Evolutionary conservation across 1,140 invertebrate genomes (phyloP), one percentile per base, ranked within the genome.

Genomic region (Drosophila fuyamai): DNA sequence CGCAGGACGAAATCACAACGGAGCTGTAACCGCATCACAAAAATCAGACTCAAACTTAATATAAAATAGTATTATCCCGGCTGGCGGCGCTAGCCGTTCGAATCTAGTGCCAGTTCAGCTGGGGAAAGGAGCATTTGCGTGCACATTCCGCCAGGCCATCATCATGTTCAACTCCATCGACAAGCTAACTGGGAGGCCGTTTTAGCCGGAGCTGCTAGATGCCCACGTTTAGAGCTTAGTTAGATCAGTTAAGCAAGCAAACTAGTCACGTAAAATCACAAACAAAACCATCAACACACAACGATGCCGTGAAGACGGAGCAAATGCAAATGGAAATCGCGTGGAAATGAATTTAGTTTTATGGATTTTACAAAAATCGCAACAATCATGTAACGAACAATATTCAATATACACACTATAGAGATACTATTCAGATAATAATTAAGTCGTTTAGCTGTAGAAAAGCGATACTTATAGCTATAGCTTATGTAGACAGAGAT

Each of bases 1-100:
- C 95, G 36, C 95, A 96, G 85, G 95, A 96, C 90, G 95, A 95
- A 93, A 96, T 96, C 57, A 96, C 95, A 35, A 96, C 95, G 47
- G 95, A 96, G 93, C 93, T 96, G 81, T 96, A 93, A 43, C 62
- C 16, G 55, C 62, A 58, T 65, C 47, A 63, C 46, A 51, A 61
- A 61, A 43, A 38, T 44, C 94, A 63, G 5, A 51, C 60, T 63
- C 63, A 57, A 60, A 48, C 60, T 67, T 76, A 66, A 75, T 59
- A 36, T 41, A 62, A 76, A 32, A 63, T 78, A 84, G 86, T 88
- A 81, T 79, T 77, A 85, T 65, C 55, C 58, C 67, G 67, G 63
- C 67, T 89, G 72, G 63, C 76, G 41, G 50, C 66, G 81, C 81
- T 84, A 84, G 62, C 48, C 55, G 58, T 27, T n/a, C 13, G 27